Evolutionary conservation across 1,140 invertebrate species (phyloP), one percentile per base, ranked within the genome.

Genomic region (Nephila pilipes): DNA sequence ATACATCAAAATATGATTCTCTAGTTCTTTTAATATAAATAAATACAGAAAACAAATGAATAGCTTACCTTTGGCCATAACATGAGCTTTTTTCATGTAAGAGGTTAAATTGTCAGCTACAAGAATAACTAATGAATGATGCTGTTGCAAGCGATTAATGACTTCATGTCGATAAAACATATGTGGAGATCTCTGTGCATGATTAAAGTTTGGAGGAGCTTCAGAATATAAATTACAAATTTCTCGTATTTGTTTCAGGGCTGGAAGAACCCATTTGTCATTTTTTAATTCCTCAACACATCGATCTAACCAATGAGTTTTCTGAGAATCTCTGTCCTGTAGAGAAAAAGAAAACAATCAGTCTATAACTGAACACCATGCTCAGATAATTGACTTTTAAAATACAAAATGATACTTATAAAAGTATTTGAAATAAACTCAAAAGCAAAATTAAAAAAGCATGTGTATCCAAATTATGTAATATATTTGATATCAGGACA

Each of bases 251-350:
- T 99, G 98, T 95, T 99, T 99, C 69, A 99, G 96, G 16, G 99
- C 98, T 38, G 99, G 98, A 94, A 99, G 95, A 14, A 98, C 99
- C 98, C 98, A 99, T 90, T 96, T 96, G 94, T 98, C 98, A 90
- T 32, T 96, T 97, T 99, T 99, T 54, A 99, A 95, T 95, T 99
- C 98, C 94, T 99, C 98, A 20, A 99, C 98, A 95, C 99, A 99
- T 95, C 98, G 98, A 95, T 99, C 97, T 80, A 99, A 95, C 99
- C 99, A 99, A 87, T 98, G 97, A 79, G 98, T 98, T 96, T 99
- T 99, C 96, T 99, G 99, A 54, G 98, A 97, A 96, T 99, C 99
- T 94, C 98, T 97, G 95, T 99, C 98, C 96, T 99, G 97, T 25
- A 94, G 94, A 57, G 32, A 80, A 29, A 79, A 58, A 60, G n/a